Conservation (phyloP, 2,797 vertebrate genomes). For the Acipenser ruthenus region DNA sequence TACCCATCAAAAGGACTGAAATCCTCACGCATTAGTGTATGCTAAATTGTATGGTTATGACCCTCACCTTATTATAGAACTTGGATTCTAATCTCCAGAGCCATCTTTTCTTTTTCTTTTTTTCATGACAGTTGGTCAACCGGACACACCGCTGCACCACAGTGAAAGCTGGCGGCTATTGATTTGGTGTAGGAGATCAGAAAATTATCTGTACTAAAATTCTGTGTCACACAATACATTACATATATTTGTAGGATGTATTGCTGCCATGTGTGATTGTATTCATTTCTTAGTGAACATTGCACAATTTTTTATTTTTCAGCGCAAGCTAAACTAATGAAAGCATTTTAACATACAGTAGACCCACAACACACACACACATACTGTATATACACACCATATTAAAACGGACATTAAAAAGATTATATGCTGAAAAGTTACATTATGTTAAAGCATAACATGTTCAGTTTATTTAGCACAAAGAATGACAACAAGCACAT, state of each 20-base stretch:
- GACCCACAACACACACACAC: background rate
- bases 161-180: slow-evolving; percentile 1
- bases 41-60: background rate
- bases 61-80: background rate
- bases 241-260: background rate
- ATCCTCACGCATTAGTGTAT: background rate
- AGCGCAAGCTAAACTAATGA: background rate
- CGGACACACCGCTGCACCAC: background rate
- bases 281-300: background rate
- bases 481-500: no score
- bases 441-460: no score
- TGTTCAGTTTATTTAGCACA: no score
- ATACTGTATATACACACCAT: no score
- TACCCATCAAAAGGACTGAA: background rate
- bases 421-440: no score
- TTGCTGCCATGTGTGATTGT: background rate
- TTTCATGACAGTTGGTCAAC: background rate
- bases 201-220: background rate
- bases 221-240: background rate
- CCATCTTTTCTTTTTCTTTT: background rate
- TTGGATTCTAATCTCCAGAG: background rate
- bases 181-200: background rate
- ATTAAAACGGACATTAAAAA: no score
- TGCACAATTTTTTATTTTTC: background rate
- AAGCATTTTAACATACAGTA: background rate